These are phyloP conservation scores for Leptinotarsa juncta DNA, from an alignment of 2,888 invertebrate genomes.

Conservation along the genomic window DNA sequence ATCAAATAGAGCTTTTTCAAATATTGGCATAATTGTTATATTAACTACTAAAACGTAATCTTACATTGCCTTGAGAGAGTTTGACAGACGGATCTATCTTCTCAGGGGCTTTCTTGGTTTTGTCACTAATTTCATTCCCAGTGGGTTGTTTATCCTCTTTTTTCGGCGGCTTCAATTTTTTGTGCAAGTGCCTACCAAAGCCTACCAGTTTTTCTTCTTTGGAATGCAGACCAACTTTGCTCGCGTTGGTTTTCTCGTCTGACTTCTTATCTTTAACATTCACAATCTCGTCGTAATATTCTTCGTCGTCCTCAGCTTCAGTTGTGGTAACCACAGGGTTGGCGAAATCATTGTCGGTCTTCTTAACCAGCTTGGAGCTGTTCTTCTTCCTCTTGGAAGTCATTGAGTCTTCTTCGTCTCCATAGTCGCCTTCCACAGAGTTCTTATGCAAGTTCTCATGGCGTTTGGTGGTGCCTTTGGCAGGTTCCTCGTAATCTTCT, in stretches of 20 bases:
- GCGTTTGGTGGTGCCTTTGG: constrained; percentile 25
- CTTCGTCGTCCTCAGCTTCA: constrained; percentile 32
- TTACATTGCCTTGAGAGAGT: neutral
- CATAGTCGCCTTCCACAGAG: constrained; percentile 50
- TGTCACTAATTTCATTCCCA: neutral
- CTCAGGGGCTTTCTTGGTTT: neutral
- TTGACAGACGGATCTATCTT: neutral
- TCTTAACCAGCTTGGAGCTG: constrained; percentile 42
- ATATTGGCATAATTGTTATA: too few relatives aligned
- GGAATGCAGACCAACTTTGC: constrained; percentile 17
- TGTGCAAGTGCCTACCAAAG: constrained; percentile 29
- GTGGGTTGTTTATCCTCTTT: constrained; percentile 1
- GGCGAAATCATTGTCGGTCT: constrained; percentile 47
- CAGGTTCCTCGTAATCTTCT: constrained; percentile 28
- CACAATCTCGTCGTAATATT: constrained; percentile 38
- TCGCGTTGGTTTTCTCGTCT: constrained; percentile 21
- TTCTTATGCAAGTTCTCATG: constrained; percentile 28
- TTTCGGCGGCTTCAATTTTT: constrained; percentile 25
- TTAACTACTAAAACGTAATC: neutral
- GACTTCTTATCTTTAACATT: constrained; percentile 30
- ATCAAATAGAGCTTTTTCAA: too few relatives aligned
- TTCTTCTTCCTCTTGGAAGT: constrained; percentile 34
- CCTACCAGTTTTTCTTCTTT: constrained; percentile 18
- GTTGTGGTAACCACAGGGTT: constrained; percentile 40
- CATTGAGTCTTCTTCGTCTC: constrained; percentile 50